phyloP scores from a whole-genome alignment of 2,113 vertebrate species.

The Marcusenius ussheri region DNA sequence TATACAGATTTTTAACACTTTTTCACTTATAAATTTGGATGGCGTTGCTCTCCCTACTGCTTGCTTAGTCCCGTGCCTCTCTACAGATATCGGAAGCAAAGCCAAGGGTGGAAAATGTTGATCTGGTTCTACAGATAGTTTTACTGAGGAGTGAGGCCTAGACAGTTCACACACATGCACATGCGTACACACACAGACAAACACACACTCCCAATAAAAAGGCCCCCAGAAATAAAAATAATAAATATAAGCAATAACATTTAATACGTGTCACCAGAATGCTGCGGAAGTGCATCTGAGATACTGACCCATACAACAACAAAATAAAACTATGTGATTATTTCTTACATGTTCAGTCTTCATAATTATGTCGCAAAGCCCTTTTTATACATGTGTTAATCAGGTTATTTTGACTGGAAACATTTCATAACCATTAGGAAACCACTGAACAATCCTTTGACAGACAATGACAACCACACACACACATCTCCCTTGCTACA shows the following conservation, averaged over 20 bases:
- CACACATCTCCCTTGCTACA: background rate
- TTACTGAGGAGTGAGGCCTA: constrained; percentile 47
- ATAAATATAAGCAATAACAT: background rate
- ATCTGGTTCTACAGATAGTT: constrained; percentile 52
- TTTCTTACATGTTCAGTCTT: background rate
- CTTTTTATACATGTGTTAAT: background rate
- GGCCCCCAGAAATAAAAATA: background rate
- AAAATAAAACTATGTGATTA: background rate
- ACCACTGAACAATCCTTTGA: constrained; percentile 15
- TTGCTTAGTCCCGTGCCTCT: constrained; percentile 8
- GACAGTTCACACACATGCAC: constrained; percentile 29
- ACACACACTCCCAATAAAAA: background rate
- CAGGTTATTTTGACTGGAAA: background rate
- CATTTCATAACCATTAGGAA: background rate
- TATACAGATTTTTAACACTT: constrained; percentile 1
- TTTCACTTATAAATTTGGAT: background rate
- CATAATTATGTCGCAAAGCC: background rate
- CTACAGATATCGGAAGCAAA: constrained; percentile 17
- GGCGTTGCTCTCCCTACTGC: background rate
- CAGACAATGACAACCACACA: background rate
- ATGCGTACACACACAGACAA: background rate
- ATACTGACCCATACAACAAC: background rate
- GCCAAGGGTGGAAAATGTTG: constrained; percentile 53
- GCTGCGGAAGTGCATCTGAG: background rate
- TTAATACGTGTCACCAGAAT: background rate